Percentiles rank a stretch among this genome's conserved stretches.
These are phyloP conservation scores for Ochropleura plecta DNA, from an alignment of 2,888 invertebrate species.

Conservation along the genomic window DNA sequence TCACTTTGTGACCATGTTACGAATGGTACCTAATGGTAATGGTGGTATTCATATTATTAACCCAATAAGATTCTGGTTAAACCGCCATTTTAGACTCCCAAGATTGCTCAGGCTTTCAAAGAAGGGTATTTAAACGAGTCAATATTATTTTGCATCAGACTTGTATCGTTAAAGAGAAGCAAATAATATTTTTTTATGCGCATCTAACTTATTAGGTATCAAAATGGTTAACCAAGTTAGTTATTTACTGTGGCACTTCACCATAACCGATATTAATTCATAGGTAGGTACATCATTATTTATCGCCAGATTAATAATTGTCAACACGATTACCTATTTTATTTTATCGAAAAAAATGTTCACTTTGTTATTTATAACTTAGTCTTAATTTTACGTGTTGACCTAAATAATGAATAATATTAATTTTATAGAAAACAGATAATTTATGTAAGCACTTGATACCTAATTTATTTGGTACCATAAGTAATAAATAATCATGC, in stretches of 20 bases:
- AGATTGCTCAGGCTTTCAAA: neutral
- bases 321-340: slow-evolving; percentile 1
- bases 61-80: no score
- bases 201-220: neutral
- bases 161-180: neutral
- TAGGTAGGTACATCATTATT: neutral
- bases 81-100: no score
- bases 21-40: no score
- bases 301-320: neutral
- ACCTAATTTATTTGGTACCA: neutral
- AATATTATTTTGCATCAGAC: neutral
- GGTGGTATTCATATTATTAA: no score
- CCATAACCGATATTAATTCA: neutral
- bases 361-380: neutral
- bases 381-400: neutral
- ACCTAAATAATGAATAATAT: neutral
- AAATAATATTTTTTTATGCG: neutral
- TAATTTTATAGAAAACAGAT: neutral
- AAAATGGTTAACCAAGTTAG: neutral
- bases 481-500: neutral
- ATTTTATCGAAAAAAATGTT: neutral
- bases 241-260: slow-evolving; percentile 8
- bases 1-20: no score
- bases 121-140: neutral
- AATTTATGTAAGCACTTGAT: neutral